Evolutionary conservation across 2,888 invertebrate species (phyloP).

Genomic region (Ametastegia equiseti): DNA sequence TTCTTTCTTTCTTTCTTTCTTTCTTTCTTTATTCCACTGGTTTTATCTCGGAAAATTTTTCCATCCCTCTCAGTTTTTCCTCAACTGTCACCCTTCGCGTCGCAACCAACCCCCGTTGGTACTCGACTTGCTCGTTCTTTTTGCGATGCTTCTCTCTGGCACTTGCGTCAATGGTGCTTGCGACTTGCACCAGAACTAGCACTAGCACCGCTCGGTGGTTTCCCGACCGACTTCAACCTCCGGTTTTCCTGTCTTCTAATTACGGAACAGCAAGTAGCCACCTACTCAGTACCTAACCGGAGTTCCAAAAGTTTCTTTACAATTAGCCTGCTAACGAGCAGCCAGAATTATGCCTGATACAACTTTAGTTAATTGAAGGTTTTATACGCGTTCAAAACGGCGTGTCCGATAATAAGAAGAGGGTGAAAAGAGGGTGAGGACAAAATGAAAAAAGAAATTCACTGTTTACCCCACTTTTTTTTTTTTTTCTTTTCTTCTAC

Average conservation of each 20-base stretch:
- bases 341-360: background rate
- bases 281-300: background rate
- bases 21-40: background rate
- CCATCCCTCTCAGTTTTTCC: background rate
- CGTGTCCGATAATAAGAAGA: no score
- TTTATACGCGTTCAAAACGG: no score
- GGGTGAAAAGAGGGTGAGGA: no score
- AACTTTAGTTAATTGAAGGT: background rate
- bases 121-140: conserved; percentile 2
- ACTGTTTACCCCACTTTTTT: background rate
- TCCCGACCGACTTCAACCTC: background rate
- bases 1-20: background rate
- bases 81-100: conserved; percentile 1
- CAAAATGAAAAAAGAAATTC: background rate
- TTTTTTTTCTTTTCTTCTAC: no score
- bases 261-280: background rate
- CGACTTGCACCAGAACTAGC: background rate
- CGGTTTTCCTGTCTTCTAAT: background rate
- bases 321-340: conserved; percentile 6
- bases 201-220: no score
- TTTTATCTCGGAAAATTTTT: conserved; percentile 5
- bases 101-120: background rate
- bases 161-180: conserved; percentile 29
- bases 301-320: background rate
- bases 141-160: conserved; percentile 28